These are phyloP conservation scores for Diorhabda sublineata DNA, from an alignment of 1,140 invertebrate genomes.

Conservation along the genomic window DNA sequence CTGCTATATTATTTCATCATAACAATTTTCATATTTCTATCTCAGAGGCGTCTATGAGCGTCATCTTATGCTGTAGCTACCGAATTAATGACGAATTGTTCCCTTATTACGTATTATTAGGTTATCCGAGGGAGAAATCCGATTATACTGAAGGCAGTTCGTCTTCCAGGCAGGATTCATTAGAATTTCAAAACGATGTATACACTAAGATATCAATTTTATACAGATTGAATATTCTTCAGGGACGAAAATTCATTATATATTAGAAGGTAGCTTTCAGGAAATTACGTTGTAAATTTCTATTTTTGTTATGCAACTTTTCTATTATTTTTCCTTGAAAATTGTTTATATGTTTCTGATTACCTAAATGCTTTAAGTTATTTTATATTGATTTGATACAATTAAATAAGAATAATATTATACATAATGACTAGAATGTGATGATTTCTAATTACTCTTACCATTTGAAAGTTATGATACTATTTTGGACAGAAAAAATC, in stretches of 20 bases:
- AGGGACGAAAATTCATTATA: neutral
- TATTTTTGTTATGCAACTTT: no score
- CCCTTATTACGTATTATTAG: constrained; percentile 33
- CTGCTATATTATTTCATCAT: constrained; percentile 30
- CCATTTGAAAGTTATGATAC: no score
- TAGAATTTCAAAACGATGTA: constrained; percentile 14
- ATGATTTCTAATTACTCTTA: no score
- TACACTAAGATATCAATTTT: constrained; percentile 5
- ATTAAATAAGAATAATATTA: no score
- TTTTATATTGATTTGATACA: no score
- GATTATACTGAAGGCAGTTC: constrained; percentile 28
- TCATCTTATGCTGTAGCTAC: constrained; percentile 31
- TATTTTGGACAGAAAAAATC: no score
- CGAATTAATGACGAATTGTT: constrained; percentile 35
- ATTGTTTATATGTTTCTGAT: no score
- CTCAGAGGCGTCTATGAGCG: constrained; percentile 19
- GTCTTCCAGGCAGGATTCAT: constrained; percentile 22
- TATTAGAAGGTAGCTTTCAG: no score
- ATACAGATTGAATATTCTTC: neutral
- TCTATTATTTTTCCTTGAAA: no score
- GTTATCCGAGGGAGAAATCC: constrained; percentile 28
- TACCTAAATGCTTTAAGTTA: no score
- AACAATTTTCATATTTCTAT: constrained; percentile 34
- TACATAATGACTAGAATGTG: no score
- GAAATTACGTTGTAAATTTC: no score